Base-by-base conservation (phyloP, 2,888 invertebrate genomes). In the Drosophila ezoana region DNA sequence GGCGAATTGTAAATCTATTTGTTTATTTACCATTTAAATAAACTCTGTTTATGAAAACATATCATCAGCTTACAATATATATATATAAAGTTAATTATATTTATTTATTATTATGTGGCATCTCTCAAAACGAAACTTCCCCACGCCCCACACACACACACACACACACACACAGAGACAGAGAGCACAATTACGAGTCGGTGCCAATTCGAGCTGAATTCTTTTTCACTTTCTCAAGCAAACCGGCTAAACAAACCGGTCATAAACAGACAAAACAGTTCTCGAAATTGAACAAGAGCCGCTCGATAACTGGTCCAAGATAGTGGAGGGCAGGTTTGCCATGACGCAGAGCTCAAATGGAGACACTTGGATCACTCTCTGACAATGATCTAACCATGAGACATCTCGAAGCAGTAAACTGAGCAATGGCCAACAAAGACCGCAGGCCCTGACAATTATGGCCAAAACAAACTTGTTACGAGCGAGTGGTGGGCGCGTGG, bases 191-290 rank as follows among this genome's bases (percentile, higher is more conserved):
- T 8, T 23, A 16, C 18, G 8, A 47, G 14, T 35, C 20, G 41
- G 47, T 64, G 51, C 37, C 47, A 62, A 47, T 59, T 66, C 20
- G 33, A 54, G 59, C 58, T 23, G 48, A 72, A 72, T 72, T 72
- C 58, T 72, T 58, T 76, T 80, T 77, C 72, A 83, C 84, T 84
- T 82, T 87, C 78, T 60, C 67, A 53, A 45, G 28, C 38, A 53
- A 68, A 72, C 62, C 52, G 70, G 87, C 72, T 76, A 61, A 79
- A 64, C 53, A 59, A 75, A 74, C 76, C 67, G 64, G 71, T 76
- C 48, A 52, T 45, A 51, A 44, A 40, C 40, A 64, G 23, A 13
- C 16, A 45, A 49, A 60, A 67, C 20, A 56, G 57, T 71, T 75
- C 66, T 79, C 38, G 32, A 58, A 71, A 71, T 43, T 53, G 44